Conservation (phyloP, 2,113 vertebrate species). For the Equus przewalskii region DNA sequence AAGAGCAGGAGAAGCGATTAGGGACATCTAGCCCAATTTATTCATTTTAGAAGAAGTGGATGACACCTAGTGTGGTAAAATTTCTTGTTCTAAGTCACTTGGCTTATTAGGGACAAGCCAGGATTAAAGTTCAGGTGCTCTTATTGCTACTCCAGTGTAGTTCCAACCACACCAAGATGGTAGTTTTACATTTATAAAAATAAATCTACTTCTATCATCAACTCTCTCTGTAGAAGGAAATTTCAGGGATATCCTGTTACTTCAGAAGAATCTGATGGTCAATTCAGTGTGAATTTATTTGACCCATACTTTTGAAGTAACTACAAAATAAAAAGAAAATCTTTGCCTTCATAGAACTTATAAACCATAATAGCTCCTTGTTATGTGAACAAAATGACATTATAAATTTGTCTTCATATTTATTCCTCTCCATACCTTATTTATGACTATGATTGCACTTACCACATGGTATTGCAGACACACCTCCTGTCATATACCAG, state of each 20-base stretch:
- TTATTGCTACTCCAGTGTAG: not conserved
- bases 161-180: not conserved
- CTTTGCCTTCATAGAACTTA: not conserved
- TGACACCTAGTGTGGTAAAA: not conserved
- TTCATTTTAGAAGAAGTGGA: not conserved
- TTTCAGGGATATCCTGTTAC: not conserved
- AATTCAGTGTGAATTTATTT: not conserved
- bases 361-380: not conserved
- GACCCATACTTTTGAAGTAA: not conserved
- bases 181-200: not conserved
- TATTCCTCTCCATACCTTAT: not conserved
- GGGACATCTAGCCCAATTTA: not conserved
- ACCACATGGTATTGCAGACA: not conserved
- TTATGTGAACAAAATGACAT: not conserved
- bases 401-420: not conserved
- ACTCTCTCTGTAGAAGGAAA: not conserved
- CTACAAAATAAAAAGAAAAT: not conserved
- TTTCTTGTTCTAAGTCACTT: not conserved
- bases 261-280: not conserved
- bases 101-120: not conserved
- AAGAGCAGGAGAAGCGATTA: not conserved
- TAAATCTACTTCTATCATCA: not conserved
- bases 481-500: not conserved
- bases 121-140: not conserved
- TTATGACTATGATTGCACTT: not conserved